Evolutionary conservation across 2,113 vertebrate species (phyloP).

Genomic region (Callorhinus ursinus): DNA sequence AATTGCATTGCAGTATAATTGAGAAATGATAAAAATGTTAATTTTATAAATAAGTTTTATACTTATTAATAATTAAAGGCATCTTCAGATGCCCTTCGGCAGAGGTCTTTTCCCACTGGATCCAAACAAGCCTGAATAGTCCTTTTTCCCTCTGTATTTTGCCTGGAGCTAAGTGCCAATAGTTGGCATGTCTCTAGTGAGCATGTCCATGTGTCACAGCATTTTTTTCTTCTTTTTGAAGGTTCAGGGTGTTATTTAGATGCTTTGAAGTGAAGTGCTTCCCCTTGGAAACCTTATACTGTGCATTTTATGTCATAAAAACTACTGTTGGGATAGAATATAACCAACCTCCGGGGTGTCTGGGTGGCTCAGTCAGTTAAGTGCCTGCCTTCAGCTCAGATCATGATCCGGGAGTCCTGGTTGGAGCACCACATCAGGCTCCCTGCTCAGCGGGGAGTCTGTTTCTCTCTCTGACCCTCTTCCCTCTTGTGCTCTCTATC

Average conservation of each 20-base stretch:
- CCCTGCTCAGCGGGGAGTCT: background rate
- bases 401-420: background rate
- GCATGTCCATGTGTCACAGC: background rate
- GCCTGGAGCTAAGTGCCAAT: background rate
- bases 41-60: background rate
- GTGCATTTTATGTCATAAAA: background rate
- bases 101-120: background rate
- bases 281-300: background rate
- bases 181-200: background rate
- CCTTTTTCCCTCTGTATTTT: background rate
- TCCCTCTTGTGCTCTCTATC: too few relatives aligned
- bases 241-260: conserved; percentile 2
- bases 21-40: background rate
- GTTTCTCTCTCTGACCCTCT: background rate
- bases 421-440: background rate
- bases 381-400: background rate
- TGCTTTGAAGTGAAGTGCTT: conserved; percentile 49
- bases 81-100: background rate
- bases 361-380: too few relatives aligned
- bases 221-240: background rate
- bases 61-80: background rate
- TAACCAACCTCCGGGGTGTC: background rate
- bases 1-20: background rate
- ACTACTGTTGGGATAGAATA: background rate
- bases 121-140: background rate